Evolutionary conservation across 2,888 invertebrate genomes (phyloP), one percentile per base, ranked within the genome.

Genomic region (Chromoteleia sp.): DNA sequence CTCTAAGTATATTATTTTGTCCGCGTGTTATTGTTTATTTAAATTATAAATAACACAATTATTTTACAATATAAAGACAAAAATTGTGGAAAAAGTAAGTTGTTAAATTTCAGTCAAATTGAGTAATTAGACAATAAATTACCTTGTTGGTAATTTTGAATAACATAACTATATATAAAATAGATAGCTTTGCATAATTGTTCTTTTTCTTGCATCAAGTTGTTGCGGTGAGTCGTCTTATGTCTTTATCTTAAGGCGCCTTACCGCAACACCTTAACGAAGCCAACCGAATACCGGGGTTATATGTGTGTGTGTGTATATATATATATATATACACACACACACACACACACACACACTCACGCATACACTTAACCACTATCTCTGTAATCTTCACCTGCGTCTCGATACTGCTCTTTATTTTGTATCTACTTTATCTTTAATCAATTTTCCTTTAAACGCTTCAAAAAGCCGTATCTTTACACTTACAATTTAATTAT

Each of bases 231-330:
- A 45, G 15, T 58, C 17, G 14, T 48, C 58, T 70, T 58, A 70
- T 70, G 70, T 70, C 70, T 70, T 70, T 70, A 70, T 70, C 48
- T 70, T 58, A 58, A 70, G 21, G 58, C 29, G 43, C 58, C 33
- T 70, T 58, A 33, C 30, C 56, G 48, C 63, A 63, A 56, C 56
- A 56, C 68, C 25, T 54, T 43, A 68, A 68, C 54, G 68, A 68
- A 54, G 30, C 33, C 25, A 36, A 36, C 50, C 63, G 50, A 36
- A 61, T 61, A 19, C 45, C 61, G 15, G 10, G 29, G 43, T 29
- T 59, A 56, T 50, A 45, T 45, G 21, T 10, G n/a, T n/a, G n/a
- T n/a, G n/a, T n/a, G n/a, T n/a, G n/a, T n/a, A n/a, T n/a, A n/a
- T n/a, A n/a, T n/a, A n/a, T n/a, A n/a, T n/a, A n/a, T n/a, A n/a